Evolutionary conservation across 23 tunicate genomes (phyloP).

Genomic region (Oikopleura dioica): DNA sequence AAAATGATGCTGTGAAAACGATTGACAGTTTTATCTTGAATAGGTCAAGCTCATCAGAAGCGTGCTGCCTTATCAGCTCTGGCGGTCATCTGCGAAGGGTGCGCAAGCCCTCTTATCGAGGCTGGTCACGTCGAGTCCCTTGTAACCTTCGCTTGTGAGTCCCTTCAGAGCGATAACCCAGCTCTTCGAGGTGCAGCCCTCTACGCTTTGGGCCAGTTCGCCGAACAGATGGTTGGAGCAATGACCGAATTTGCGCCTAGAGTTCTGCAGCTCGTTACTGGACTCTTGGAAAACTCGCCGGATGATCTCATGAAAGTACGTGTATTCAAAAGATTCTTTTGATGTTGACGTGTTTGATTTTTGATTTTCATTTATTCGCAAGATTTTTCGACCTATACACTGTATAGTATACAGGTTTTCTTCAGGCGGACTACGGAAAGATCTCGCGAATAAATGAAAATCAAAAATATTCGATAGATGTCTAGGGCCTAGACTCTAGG

Average conservation of each 20-base stretch:
- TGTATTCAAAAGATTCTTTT: background rate
- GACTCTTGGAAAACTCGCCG: background rate
- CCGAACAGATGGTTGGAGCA: background rate
- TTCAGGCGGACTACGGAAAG: no score
- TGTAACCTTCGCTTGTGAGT: background rate
- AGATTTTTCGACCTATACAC: no score
- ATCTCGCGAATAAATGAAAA: background rate
- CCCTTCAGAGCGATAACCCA: background rate
- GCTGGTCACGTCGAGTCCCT: background rate
- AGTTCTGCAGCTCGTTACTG: background rate
- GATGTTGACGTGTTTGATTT: background rate
- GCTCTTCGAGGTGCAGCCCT: background rate
- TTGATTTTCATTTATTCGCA: background rate
- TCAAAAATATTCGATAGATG: no score
- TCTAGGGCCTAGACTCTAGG: no score
- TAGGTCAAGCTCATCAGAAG: background rate
- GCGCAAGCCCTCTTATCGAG: background rate
- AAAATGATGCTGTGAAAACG: no score
- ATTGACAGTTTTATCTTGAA: no score
- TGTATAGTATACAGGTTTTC: no score
- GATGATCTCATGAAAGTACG: background rate
- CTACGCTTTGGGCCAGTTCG: background rate
- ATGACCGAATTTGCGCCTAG: background rate
- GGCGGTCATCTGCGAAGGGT: background rate
- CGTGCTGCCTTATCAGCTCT: background rate